phyloP scores from a whole-genome alignment of 2,888 invertebrate genomes.

The Halocaridina rubra region DNA sequence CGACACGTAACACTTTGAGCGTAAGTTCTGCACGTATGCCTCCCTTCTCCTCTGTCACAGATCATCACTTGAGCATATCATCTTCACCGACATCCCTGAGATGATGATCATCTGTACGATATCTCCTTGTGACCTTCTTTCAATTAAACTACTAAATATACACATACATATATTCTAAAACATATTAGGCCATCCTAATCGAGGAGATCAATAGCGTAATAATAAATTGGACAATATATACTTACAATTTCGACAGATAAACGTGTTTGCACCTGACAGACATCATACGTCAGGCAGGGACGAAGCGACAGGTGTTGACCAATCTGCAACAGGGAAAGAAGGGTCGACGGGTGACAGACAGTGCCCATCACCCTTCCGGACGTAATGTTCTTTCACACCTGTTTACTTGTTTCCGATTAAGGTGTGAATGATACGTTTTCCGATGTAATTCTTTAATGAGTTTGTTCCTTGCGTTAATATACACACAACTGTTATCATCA shows the following conservation, averaged over 20 bases:
- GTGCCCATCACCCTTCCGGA: neutral
- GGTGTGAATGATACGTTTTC: no score
- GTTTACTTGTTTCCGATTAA: neutral
- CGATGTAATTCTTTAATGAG: no score
- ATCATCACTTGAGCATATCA: constrained; percentile 16
- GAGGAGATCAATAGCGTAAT: no score
- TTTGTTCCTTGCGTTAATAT: no score
- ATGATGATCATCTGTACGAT: constrained; percentile 25
- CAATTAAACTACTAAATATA: neutral
- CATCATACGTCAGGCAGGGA: constrained; percentile 35
- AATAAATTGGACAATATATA: no score
- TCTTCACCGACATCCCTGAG: constrained; percentile 4
- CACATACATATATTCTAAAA: no score
- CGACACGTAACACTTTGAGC: no score
- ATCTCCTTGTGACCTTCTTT: neutral
- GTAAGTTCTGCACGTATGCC: neutral
- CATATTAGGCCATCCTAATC: no score
- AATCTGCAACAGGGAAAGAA: constrained; percentile 11
- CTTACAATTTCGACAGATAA: no score
- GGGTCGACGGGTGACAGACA: neutral
- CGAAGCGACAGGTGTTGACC: constrained; percentile 38
- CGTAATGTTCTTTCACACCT: neutral
- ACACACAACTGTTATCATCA: no score
- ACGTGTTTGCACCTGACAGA: neutral
- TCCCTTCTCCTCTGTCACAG: neutral